These are phyloP conservation scores for Drosophila ohnishii DNA, from an alignment of 1,140 invertebrate genomes.

Conservation along the genomic window DNA sequence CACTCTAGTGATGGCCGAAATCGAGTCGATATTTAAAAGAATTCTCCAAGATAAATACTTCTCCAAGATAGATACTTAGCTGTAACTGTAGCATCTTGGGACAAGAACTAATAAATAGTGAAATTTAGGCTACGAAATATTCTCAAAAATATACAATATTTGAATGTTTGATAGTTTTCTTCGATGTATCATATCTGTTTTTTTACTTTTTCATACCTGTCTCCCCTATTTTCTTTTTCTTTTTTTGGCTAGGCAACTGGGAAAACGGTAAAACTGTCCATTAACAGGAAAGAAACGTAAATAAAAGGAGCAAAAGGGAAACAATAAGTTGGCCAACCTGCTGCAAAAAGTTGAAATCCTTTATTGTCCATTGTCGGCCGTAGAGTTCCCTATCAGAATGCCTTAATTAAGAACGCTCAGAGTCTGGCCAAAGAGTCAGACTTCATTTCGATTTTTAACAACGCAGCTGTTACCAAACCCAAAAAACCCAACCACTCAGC, in stretches of 20 bases:
- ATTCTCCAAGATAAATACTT: not conserved
- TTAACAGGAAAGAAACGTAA: slow-evolving; percentile 38
- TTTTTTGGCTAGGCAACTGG: slow-evolving; percentile 49
- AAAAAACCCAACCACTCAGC: slow-evolving; percentile 32
- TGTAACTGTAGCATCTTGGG: not conserved
- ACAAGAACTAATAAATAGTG: not conserved
- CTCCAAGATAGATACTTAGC: not conserved
- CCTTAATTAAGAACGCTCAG: slow-evolving; percentile 74
- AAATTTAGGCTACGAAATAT: not conserved
- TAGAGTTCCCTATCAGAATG: slow-evolving; percentile 67
- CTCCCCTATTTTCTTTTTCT: not conserved
- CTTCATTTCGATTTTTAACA: slow-evolving; percentile 63
- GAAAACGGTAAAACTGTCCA: slow-evolving; percentile 66
- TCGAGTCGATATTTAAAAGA: slow-evolving; percentile 3
- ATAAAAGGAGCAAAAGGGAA: slow-evolving; percentile 17
- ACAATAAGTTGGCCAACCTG: slow-evolving; percentile 37
- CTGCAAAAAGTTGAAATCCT: slow-evolving; percentile 55
- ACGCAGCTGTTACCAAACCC: slow-evolving; percentile 54
- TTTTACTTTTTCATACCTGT: slow-evolving; percentile 5
- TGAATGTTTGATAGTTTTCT: not conserved
- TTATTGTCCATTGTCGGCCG: slow-evolving; percentile 60
- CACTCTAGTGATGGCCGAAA: slow-evolving; percentile 30
- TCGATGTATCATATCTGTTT: not conserved
- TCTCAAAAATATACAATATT: not conserved
- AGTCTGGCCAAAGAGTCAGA: slow-evolving; percentile 53